Percentiles rank a stretch among this genome's conserved stretches.
phyloP scores from a whole-genome alignment of 2,888 invertebrate genomes.

The Busseola fusca region DNA sequence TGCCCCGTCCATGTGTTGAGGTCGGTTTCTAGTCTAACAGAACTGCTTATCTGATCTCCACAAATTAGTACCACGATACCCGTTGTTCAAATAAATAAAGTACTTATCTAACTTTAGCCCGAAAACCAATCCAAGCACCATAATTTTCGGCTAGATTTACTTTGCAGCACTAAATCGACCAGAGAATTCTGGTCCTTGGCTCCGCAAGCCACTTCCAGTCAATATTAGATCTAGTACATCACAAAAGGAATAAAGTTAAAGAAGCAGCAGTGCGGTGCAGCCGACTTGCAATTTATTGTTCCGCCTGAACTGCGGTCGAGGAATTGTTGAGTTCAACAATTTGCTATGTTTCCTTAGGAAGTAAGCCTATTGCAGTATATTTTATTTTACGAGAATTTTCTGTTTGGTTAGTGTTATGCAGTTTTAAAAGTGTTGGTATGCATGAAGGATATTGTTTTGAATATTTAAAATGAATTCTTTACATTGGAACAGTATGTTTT shows the following conservation, averaged over 20 bases:
- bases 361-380: constrained; percentile 48
- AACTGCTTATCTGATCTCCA: too few species aligned
- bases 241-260: constrained; percentile 61
- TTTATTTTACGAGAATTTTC: constrained; percentile 34
- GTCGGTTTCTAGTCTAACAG: too few species aligned
- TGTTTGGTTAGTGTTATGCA: background rate
- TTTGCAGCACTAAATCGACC: constrained; percentile 17
- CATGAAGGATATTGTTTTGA: background rate
- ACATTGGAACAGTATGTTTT: too few species aligned
- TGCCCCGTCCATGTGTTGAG: too few species aligned
- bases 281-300: constrained; percentile 67
- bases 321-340: constrained; percentile 62
- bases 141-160: background rate
- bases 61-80: too few species aligned
- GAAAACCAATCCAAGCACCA: background rate
- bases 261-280: constrained; percentile 63
- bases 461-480: background rate
- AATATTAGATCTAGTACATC: constrained; percentile 56
- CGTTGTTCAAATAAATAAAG: background rate
- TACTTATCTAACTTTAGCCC: background rate
- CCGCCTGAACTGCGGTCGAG: constrained; percentile 51
- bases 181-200: constrained; percentile 12
- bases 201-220: constrained; percentile 51
- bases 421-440: constrained; percentile 19
- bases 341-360: constrained; percentile 47